Conservation (phyloP, 2,888 invertebrate species). For the Leptogaster cylindrica region DNA sequence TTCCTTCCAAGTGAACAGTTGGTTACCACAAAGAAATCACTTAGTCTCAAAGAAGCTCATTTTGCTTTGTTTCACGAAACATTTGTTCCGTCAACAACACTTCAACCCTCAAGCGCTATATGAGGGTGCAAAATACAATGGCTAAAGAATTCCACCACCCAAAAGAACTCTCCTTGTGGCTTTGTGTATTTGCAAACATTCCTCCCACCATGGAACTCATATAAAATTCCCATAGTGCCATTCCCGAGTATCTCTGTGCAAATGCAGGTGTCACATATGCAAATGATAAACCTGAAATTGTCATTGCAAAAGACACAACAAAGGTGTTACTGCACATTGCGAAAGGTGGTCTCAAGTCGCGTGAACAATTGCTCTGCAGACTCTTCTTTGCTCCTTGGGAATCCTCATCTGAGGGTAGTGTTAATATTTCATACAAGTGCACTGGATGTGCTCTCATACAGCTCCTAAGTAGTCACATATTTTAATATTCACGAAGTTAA, state of each 20-base stretch:
- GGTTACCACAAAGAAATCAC: neutral
- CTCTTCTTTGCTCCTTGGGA: neutral
- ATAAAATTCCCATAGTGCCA: neutral
- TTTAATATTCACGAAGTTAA: neutral
- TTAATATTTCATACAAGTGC: slow-evolving; percentile 10
- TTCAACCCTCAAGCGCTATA: neutral
- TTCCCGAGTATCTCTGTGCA: neutral
- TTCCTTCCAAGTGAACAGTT: slow-evolving; percentile 1
- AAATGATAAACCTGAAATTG: slow-evolving; percentile 4
- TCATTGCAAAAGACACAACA: neutral
- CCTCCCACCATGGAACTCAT: neutral
- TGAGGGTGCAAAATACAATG: neutral
- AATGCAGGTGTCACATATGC: slow-evolving; percentile 10
- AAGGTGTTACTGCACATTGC: neutral
- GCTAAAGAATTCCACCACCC: neutral
- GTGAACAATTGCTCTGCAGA: too few species aligned
- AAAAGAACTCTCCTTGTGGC: neutral
- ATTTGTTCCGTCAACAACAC: slow-evolving; percentile 10
- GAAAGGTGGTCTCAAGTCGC: neutral
- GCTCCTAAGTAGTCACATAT: neutral
- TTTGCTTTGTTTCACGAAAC: slow-evolving; percentile 9
- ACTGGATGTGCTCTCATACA: neutral
- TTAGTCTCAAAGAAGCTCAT: slow-evolving; percentile 1
- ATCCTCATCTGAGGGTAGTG: neutral
- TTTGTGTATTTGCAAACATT: neutral